Percentiles rank a stretch among this genome's conserved stretches.
phyloP scores from a whole-genome alignment of 2,888 invertebrate species.

The Lordiphosa andalusiaca region DNA sequence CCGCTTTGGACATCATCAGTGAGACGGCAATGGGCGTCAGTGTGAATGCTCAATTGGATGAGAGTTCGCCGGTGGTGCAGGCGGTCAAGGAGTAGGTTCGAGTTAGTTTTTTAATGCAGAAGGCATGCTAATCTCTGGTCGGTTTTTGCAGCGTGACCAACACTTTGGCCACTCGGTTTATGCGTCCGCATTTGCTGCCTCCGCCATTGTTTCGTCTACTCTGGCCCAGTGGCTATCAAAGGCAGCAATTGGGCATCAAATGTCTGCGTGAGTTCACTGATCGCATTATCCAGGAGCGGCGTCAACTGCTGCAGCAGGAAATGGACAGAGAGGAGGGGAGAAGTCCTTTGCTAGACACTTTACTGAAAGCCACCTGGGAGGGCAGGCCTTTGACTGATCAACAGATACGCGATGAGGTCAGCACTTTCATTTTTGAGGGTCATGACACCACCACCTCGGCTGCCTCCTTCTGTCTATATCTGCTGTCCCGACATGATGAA shows the following conservation, averaged over 20 bases:
- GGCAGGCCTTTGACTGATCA: constrained; percentile 82
- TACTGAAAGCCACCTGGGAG: constrained; percentile 83
- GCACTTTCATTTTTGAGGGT: constrained; percentile 87
- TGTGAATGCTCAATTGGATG: constrained; percentile 85
- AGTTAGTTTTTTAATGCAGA: neutral
- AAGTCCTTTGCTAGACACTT: constrained; percentile 84
- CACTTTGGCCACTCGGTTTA: constrained; percentile 65
- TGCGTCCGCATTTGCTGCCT: constrained; percentile 58
- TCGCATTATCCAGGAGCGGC: constrained; percentile 81
- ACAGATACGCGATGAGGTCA: constrained; percentile 85
- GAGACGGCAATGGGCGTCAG: constrained; percentile 91
- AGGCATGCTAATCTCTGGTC: neutral
- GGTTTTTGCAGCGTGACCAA: constrained; percentile 58
- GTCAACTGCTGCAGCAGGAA: constrained; percentile 37
- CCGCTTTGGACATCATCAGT: constrained; percentile 83
- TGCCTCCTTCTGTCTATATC: constrained; percentile 74
- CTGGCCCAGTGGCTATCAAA: constrained; percentile 52
- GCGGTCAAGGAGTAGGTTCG: constrained; percentile 84
- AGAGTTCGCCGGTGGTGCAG: constrained; percentile 85
- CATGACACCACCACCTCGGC: constrained; percentile 79
- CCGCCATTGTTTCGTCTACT: constrained; percentile 53
- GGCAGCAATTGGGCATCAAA: constrained; percentile 80
- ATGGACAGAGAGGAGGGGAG: neutral
- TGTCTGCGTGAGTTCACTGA: constrained; percentile 82
- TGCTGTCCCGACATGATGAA: constrained; percentile 69